Base-by-base conservation (phyloP, 2,113 vertebrate species). In the Ursus arctos region DNA sequence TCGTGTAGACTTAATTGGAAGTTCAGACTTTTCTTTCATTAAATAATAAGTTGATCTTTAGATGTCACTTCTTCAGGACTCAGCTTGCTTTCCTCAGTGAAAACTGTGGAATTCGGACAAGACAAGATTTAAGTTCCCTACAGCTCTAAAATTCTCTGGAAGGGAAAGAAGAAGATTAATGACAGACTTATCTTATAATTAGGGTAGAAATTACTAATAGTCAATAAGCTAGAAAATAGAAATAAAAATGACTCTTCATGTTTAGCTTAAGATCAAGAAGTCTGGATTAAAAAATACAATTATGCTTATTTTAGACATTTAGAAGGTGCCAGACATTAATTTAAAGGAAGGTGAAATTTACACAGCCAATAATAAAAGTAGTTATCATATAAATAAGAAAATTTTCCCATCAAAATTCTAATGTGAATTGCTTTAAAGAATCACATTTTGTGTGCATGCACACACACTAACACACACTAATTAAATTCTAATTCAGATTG, bases 151-250 rank as follows among this genome's bases (percentile, higher is more conserved):
- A 49, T 83, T 95, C 26, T 71, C 19, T 71, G 21, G 10, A 92
- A 83, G 28, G 51, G 67, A 97, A 93, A 86, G 14, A 55, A 88
- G 92, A 80, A 87, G n/a, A 83, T 85, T 88, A 88, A 61, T 94
- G 85, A 74, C 15, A 84, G 97, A 85, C 7, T 51, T 82, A 16
- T 69, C 55, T 95, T 92, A 43, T 87, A 55, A 33, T 86, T 87
- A 86, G 53, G 1, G 12, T 51, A 81, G 47, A 89, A 95, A 93
- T 88, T 91, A 49, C 31, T 79, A 55, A 57, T 55, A 74, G 8
- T 55, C n/a, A 77, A 6, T 65, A 40, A 51, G 1, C 33, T 95
- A 77, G 36, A 15, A 83, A 5, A 74, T 69, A 80, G 51, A 96
- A 76, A 81, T 63, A 31, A 74, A 86, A 97, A 81, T 94, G 24